These are phyloP conservation scores for Xenopus petersii DNA, from an alignment of 2,797 vertebrate genomes.

Conservation along the genomic window DNA sequence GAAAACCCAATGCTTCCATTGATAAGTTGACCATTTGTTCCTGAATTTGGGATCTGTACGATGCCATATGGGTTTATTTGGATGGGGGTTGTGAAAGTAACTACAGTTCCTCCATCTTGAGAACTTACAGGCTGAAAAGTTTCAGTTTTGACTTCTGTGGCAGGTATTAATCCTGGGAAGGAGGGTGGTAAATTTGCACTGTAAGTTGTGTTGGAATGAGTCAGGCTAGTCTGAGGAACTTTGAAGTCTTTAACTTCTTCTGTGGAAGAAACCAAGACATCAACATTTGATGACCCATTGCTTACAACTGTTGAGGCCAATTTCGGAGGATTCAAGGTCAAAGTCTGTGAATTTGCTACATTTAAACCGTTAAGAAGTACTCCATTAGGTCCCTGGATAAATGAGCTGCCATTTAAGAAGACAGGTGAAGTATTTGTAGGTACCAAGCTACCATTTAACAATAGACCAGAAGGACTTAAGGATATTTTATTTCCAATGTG, in stretches of 20 bases:
- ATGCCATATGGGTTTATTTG: conserved; percentile 94
- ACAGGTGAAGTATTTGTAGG: conserved; percentile 79
- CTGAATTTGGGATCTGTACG: conserved; percentile 86
- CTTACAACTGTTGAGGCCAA: conserved; percentile 71
- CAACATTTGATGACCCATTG: conserved; percentile 74
- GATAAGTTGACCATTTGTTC: conserved; percentile 77
- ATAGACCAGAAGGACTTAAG: conserved; percentile 75
- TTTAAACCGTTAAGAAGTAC: conserved; percentile 92
- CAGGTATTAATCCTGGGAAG: conserved; percentile 79
- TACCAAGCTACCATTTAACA: conserved; percentile 86
- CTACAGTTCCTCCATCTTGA: conserved; percentile 84
- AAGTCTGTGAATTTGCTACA: conserved; percentile 80
- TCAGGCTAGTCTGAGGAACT: conserved; percentile 71
- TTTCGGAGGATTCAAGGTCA: conserved; percentile 81
- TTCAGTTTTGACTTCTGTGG: conserved; percentile 88
- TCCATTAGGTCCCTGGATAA: conserved; percentile 88
- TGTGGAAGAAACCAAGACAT: conserved; percentile 76
- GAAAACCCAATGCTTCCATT: conserved; percentile 84
- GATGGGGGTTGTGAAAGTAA: conserved; percentile 86
- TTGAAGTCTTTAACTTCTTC: conserved; percentile 83
- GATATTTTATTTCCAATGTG: conserved; percentile 96
- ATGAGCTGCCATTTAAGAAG: conserved; percentile 91
- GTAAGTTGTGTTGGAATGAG: conserved; percentile 73
- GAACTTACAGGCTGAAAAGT: conserved; percentile 75
- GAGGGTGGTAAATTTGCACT: conserved; percentile 64